phyloP scores from a whole-genome alignment of 2,797 vertebrate genomes.

The Zenarchopterus dispar region DNA sequence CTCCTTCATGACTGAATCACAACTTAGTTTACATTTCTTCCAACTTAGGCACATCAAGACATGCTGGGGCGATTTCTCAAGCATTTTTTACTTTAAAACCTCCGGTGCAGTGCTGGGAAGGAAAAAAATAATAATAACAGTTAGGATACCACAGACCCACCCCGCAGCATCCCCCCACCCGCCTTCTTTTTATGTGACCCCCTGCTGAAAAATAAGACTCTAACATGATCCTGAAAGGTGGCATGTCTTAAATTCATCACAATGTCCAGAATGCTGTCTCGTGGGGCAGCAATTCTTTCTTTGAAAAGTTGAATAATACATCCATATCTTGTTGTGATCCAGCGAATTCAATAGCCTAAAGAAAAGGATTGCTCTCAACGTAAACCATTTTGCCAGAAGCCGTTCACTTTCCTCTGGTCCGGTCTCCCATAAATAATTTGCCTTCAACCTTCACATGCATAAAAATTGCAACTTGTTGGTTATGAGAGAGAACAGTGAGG shows the following conservation, averaged over 20 bases:
- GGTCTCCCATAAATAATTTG: conserved; percentile 82
- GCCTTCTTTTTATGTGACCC: conserved; percentile 59
- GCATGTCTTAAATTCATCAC: conserved; percentile 70
- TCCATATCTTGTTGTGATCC: conserved; percentile 72
- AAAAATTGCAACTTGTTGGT: conserved; percentile 84
- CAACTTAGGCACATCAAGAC: conserved; percentile 24
- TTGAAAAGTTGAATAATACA: conserved; percentile 78
- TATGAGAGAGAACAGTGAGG: conserved; percentile 80
- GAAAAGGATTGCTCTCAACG: conserved; percentile 72
- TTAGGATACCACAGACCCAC: background rate
- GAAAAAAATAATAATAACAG: conserved; percentile 14
- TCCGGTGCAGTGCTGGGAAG: conserved; percentile 6
- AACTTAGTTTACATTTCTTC: conserved; percentile 31
- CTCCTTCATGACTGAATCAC: conserved; percentile 33
- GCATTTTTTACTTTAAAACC: conserved; percentile 30
- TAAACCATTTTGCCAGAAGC: conserved; percentile 74
- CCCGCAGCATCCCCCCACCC: background rate
- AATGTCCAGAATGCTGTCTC: conserved; percentile 69
- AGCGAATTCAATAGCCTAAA: conserved; percentile 71
- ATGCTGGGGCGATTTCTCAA: conserved; percentile 11
- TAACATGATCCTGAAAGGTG: conserved; percentile 69
- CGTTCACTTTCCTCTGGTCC: conserved; percentile 69
- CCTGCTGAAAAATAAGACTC: conserved; percentile 70
- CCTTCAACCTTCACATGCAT: conserved; percentile 81
- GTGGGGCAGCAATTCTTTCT: conserved; percentile 61